Percentiles rank a stretch among this genome's conserved stretches.
Conservation (phyloP, 2,888 invertebrate genomes). For the Cheilosia variabilis region DNA sequence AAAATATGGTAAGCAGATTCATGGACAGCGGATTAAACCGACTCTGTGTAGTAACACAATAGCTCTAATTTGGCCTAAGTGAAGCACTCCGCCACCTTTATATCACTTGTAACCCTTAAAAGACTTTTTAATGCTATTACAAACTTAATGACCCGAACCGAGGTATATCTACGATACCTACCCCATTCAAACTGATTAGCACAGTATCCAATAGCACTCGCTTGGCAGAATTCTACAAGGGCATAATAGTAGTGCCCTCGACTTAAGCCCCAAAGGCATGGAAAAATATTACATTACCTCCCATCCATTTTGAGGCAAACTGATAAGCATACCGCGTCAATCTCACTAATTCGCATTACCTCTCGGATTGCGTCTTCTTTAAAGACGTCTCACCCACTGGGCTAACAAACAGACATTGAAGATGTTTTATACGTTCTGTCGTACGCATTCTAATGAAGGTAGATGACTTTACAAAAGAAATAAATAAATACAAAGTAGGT, state of each 20-base stretch:
- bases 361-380: slow-evolving; percentile 5
- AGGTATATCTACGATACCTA: too few relatives aligned
- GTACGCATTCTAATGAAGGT: neutral
- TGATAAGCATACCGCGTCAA: neutral
- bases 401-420: slow-evolving; percentile 4
- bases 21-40: too few relatives aligned
- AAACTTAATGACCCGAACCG: too few relatives aligned
- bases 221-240: too few relatives aligned
- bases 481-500: neutral
- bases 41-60: too few relatives aligned
- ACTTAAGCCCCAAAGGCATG: neutral
- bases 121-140: too few relatives aligned
- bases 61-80: too few relatives aligned
- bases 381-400: slow-evolving; percentile 9
- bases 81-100: too few relatives aligned
- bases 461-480: neutral
- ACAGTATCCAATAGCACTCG: too few relatives aligned
- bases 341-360: slow-evolving; percentile 36
- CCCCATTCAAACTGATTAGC: too few relatives aligned
- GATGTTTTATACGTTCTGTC: neutral
- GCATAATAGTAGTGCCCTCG: neutral
- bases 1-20: too few relatives aligned
- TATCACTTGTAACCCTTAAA: too few relatives aligned
- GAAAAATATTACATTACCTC: slow-evolving; percentile 1
- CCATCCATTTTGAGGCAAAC: neutral